Evolutionary conservation across 2,113 vertebrate genomes (phyloP), one percentile per base, ranked within the genome.

Genomic region (Zingel zingel): DNA sequence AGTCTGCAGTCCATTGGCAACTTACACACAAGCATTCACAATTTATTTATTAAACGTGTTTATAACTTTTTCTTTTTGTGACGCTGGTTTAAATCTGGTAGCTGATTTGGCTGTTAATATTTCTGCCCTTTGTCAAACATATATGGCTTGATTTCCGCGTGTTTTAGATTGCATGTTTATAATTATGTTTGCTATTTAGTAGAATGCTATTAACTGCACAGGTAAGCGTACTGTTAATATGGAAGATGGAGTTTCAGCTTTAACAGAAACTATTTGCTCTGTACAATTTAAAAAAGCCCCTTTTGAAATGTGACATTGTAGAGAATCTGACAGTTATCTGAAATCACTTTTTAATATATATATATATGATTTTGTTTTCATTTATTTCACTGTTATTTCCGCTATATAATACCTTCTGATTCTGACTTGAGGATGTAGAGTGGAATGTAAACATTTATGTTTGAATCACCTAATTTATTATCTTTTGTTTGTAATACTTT

Each of bases 391-490:
- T 69, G 30, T 78, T 82, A 39, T 83, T 85, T 72, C 43, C 10
- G 5, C 67, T 33, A 69, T 80, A 65, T 86, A 23, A 71, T 54
- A 43, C 39, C 39, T 43, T 43, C 39, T 43, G 39, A 43, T 43
- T 43, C 10, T 43, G 73, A 84, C 62, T 67, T 80, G 30, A 67
- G 64, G 70, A 54, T 83, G 66, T 81, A 74, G 70, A 81, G 79
- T 83, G 76, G 73, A 92, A 84, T 88, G 81, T 85, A 84, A 84
- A 77, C 81, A 86, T 81, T 87, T 74, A 83, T 89, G 82, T 90
- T 91, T 83, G 36, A 85, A 84, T 79, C 84, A 77, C 88, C 88
- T 94, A 93, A 95, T 91, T 94, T 94, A 94, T 95, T 93, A 63
- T 92, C 56, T 87, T 89, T 91, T 91, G 67, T 89, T 88, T 92